A percentile compares a stretch with the other conserved stretches of the same genome.
Conservation (phyloP, 1,140 invertebrate species). For the Bombus affinis region DNA sequence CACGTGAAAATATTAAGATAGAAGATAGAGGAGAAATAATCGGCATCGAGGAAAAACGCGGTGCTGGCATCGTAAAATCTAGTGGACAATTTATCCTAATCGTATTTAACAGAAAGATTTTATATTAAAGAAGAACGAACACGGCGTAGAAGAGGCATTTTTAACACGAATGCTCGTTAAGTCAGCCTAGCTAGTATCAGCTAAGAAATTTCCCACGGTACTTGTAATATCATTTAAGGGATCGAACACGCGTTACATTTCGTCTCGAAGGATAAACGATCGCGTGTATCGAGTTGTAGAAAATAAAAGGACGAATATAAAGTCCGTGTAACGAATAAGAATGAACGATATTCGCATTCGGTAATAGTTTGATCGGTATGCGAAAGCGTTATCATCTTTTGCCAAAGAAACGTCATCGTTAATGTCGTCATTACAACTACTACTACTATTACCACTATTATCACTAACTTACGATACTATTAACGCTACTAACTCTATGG, state of each 20-base stretch:
- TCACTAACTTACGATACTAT: slow-evolving; percentile 53
- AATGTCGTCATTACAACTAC: slow-evolving; percentile 45
- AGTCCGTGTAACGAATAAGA: slow-evolving; percentile 40
- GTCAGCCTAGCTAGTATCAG: slow-evolving; percentile 18
- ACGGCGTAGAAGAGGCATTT: neutral
- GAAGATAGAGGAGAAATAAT: no score
- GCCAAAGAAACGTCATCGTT: slow-evolving; percentile 47
- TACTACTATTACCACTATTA: slow-evolving; percentile 52
- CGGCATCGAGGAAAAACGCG: no score
- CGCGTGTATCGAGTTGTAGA: neutral
- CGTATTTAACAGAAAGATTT: slow-evolving; percentile 10
- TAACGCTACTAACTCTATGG: slow-evolving; percentile 39
- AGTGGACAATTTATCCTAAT: neutral
- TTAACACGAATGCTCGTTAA: slow-evolving; percentile 42
- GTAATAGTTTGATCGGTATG: slow-evolving; percentile 50
- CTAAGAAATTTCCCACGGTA: slow-evolving; percentile 25
- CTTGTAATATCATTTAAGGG: slow-evolving; percentile 18
- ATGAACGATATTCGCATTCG: slow-evolving; percentile 13
- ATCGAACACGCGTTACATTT: neutral
- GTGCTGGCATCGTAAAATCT: neutral
- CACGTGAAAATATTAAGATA: neutral
- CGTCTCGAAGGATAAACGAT: neutral
- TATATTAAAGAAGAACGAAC: slow-evolving; percentile 20
- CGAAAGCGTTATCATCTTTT: slow-evolving; percentile 48
- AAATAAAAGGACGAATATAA: neutral